Evolutionary conservation across 2,888 invertebrate genomes (phyloP).

Genomic region (Torymus aiolomorphi): DNA sequence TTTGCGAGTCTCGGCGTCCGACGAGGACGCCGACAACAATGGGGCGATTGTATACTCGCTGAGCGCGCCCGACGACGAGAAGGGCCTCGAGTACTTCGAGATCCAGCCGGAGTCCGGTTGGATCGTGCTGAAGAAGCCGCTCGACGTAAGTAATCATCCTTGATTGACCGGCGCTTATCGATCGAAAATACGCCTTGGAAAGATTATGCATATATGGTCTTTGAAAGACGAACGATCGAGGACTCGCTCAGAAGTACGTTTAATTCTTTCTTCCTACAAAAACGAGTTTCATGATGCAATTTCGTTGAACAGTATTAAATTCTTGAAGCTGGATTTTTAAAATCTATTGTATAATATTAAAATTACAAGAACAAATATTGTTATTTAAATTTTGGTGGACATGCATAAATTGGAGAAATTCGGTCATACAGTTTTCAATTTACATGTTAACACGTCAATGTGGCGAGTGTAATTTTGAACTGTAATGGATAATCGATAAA

Average conservation of each 20-base stretch:
- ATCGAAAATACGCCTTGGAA: conserved; percentile 16
- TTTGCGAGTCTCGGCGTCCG: conserved; percentile 94
- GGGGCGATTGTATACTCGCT: conserved; percentile 95
- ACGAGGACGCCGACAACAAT: conserved; percentile 97
- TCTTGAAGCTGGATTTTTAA: too few species aligned
- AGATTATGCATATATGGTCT: conserved; percentile 14
- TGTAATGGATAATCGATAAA: background rate
- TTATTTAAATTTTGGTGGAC: too few species aligned
- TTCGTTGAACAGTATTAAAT: too few species aligned
- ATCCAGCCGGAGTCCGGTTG: conserved; percentile 98
- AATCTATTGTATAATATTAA: too few species aligned
- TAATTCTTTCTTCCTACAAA: background rate
- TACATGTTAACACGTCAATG: background rate
- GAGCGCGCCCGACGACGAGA: conserved; percentile 91
- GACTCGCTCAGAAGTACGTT: background rate
- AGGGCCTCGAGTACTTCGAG: conserved; percentile 93
- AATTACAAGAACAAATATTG: too few species aligned
- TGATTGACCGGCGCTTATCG: conserved; percentile 7
- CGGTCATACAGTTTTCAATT: background rate
- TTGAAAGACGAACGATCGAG: conserved; percentile 42
- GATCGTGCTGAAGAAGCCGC: conserved; percentile 95
- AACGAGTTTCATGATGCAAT: background rate
- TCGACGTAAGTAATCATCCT: conserved; percentile 92
- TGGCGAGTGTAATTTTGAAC: background rate
- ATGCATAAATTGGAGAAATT: too few species aligned